Evolutionary conservation across 2,113 vertebrate species (phyloP).

Genomic region (Phalacrocorax aristotelis): DNA sequence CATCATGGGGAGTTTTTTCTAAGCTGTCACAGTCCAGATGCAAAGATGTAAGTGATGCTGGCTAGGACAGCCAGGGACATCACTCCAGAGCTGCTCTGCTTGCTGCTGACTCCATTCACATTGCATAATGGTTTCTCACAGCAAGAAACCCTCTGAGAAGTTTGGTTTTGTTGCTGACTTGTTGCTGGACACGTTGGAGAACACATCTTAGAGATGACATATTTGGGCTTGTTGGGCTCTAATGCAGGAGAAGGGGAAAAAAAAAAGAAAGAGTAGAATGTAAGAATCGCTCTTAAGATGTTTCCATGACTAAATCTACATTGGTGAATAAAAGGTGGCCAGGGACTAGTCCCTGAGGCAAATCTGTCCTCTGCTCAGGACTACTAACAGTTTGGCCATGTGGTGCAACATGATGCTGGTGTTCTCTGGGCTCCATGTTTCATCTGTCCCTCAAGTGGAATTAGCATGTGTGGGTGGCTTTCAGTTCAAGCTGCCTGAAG

Average conservation of each 20-base stretch:
- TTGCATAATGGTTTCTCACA: constrained; percentile 56
- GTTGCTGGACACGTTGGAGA: neutral
- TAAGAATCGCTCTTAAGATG: neutral
- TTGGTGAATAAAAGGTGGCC: neutral
- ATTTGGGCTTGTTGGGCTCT: constrained; percentile 44
- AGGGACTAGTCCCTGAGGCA: too few species aligned
- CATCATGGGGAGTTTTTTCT: neutral
- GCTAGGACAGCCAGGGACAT: constrained; percentile 24
- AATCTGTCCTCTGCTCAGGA: neutral
- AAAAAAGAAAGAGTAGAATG: neutral
- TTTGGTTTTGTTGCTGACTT: constrained; percentile 13
- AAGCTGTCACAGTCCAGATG: neutral
- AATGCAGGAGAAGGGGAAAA: rapidly evolving
- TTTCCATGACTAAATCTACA: neutral
- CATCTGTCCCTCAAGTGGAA: neutral
- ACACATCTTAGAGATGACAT: constrained; percentile 47
- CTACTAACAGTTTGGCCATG: neutral
- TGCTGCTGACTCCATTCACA: constrained; percentile 14
- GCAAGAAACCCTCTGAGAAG: neutral
- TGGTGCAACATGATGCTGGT: neutral
- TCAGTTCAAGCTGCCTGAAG: neutral
- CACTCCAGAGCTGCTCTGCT: neutral
- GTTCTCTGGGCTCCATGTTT: neutral
- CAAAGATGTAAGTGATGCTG: neutral
- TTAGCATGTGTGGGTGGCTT: neutral